Evolutionary conservation across 2,888 invertebrate genomes (phyloP), one percentile per base, ranked within the genome.

Genomic region (Salticus scenicus): DNA sequence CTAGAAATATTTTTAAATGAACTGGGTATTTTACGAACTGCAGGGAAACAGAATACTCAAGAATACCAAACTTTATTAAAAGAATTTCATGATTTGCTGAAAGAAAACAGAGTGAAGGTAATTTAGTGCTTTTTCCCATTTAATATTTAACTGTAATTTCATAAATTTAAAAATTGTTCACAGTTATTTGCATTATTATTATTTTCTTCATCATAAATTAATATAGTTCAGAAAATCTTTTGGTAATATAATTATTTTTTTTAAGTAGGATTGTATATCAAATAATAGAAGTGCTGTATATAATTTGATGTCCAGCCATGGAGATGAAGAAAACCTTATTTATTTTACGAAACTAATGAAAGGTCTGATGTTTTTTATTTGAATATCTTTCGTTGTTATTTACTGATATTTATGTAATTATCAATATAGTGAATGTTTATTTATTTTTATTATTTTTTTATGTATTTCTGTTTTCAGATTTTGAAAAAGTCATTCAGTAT

Each of bases 231-330:
- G n/a, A n/a, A n/a, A n/a, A n/a, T n/a, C n/a, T n/a, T n/a, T n/a
- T n/a, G n/a, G n/a, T n/a, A n/a, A 37, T 37, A 10, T 37, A 37
- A 5, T 57, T 57, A 24, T 24, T 57, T 63, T 73, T 66, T 77
- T 89, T 30, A 87, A 93, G n/a, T n/a, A n/a, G 89, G 95, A 95
- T 88, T 97, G 96, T 91, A 94, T 97, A 88, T 94, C 94, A 83
- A 94, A 94, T 85, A 96, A 98, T 90, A 95, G 95, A 89, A 93
- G 94, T 0, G 95, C 95, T 0, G 94, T 99, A 71, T 98, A 98
- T 90, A 95, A 96, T 89, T 91, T 99, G 82, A 96, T 99, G 93
- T 94, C 96, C 0, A 96, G 97, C 87, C 98, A 99, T 90, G 98
- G 98, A 0, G 98, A 99, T 91, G 95, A 96, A 88, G 94, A 95